A percentile compares a stretch with the other conserved stretches of the same genome.
phyloP scores from a whole-genome alignment of 2,888 invertebrate species.

The Poecilus cupreus region DNA sequence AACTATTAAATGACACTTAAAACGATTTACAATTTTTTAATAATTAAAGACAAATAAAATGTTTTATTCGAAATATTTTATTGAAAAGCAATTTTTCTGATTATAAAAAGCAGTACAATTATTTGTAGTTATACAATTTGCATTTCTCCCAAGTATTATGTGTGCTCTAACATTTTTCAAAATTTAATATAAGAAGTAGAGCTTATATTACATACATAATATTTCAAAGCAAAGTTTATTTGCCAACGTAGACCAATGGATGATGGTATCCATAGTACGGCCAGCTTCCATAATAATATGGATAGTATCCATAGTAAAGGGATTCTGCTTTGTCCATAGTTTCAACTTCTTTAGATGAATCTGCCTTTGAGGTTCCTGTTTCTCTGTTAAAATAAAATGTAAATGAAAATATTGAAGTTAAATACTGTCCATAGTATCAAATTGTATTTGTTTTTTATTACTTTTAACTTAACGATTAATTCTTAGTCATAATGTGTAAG shows the following conservation, averaged over 20 bases:
- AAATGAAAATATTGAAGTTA: not conserved
- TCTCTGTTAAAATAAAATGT: not conserved
- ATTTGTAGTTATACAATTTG: no score
- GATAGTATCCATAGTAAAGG: slow-evolving; percentile 60
- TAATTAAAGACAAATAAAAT: slow-evolving; percentile 49
- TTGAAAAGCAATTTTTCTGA: slow-evolving; percentile 22
- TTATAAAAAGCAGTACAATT: not conserved
- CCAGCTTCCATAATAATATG: slow-evolving; percentile 60
- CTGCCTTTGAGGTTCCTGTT: not conserved
- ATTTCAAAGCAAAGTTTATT: slow-evolving; percentile 45
- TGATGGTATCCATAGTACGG: slow-evolving; percentile 60
- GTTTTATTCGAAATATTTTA: not conserved
- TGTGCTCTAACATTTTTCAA: no score
- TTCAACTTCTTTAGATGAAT: slow-evolving; percentile 56
- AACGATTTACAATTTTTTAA: no score
- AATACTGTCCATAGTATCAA: not conserved
- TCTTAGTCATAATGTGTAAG: not conserved
- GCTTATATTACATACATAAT: not conserved
- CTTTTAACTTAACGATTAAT: not conserved
- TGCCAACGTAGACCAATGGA: slow-evolving; percentile 60
- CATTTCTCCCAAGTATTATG: no score
- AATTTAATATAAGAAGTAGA: not conserved
- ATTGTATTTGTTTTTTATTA: not conserved
- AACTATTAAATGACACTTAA: no score
- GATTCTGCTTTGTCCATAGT: slow-evolving; percentile 62